Base-by-base conservation (phyloP, 2,797 vertebrate genomes). In the Staurois parvus region DNA sequence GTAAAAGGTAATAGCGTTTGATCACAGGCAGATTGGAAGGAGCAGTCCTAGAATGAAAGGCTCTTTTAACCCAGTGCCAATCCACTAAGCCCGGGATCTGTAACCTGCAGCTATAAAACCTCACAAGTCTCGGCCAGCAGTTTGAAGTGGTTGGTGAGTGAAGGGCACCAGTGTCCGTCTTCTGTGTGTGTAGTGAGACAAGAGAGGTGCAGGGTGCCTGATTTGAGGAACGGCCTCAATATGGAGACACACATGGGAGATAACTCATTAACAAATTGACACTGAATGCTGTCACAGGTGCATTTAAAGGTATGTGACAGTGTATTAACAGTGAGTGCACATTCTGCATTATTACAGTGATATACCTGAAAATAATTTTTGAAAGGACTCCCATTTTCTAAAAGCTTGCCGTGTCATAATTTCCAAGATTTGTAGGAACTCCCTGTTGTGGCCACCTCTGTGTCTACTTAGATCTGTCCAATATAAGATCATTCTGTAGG, bases 31-130 rank as follows among this genome's bases (percentile, higher is more conserved):
- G 76, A 80, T 80, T 30, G 67, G 84, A 80, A 69, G 42, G 70
- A 52, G 76, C 13, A 80, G 77, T 42, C 29, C 62, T n/a, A 26
- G 78, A 75, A 76, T 80, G 78, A 85, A 85, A 85, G 78, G 78
- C 37, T 80, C 84, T 76, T 84, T 85, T 85, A 85, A 81, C 62
- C 72, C 11, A 2, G 72, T 85, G 84, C 84, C 84, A 81, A 76
- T 76, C 78, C 62, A 24, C 78, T 81, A 81, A 81, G 78, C 84
- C 48, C 21, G 72, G 68, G 80, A 80, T 75, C 78, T 42, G 59
- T 64, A 81, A 81, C 59, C 83, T 66, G 76, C 34, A 48, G 74
- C 30, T 37, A 32, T 13, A 67, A 70, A 85, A 52, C 72, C 72
- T 85, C 48, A 29, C 48, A 12, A 40, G 69, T 40, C 84, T 24